Base-by-base conservation (phyloP, 2,113 vertebrate genomes). In the Alectura lathami region DNA sequence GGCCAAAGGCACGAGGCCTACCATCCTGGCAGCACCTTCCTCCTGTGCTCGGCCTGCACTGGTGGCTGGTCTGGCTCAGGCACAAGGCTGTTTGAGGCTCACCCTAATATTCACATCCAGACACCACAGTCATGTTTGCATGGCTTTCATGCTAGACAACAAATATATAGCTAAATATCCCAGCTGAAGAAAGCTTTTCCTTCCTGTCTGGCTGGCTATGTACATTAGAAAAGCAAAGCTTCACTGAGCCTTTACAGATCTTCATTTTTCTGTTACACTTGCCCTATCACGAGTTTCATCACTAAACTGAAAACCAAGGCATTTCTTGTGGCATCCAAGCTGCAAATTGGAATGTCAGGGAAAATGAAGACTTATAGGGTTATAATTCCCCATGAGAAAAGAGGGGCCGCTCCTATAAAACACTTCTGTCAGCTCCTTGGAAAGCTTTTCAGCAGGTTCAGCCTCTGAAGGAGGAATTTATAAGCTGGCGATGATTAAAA, bases 261-360 rank as follows among this genome's bases (percentile, higher is more conserved):
- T 94, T 94, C 79, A 93, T 90, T 95, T 90, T 88, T 94, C 93
- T 88, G 48, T 96, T 94, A 94, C 51, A 66, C 75, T 96, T 95
- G 70, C 74, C 88, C 50, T 86, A 91, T 95, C 95, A 91, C 72
- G 80, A 91, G 56, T 83, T 96, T 60, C 88, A 91, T 94, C 60
- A 48, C 80, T 93, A 94, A 96, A 86, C 76, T 68, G 56, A 95
- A 94, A 94, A 84, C 85, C 56, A 53, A 90, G 83, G 85, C 88
- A 81, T 94, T 95, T 93, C 93, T 97, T 86, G 91, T 91, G 93
- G 94, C 91, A 90, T 86, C 15, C 56, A 96, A 95, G 95, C 95
- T 96, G 91, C 93, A 97, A 97, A 97, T 96, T 97, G 94, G 94
- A 97, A 95, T 91, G 94, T 96, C 95, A 93, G 91, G 83, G 80